Base-by-base conservation (phyloP, 2,888 invertebrate genomes). In the Bimastos eiseni region DNA sequence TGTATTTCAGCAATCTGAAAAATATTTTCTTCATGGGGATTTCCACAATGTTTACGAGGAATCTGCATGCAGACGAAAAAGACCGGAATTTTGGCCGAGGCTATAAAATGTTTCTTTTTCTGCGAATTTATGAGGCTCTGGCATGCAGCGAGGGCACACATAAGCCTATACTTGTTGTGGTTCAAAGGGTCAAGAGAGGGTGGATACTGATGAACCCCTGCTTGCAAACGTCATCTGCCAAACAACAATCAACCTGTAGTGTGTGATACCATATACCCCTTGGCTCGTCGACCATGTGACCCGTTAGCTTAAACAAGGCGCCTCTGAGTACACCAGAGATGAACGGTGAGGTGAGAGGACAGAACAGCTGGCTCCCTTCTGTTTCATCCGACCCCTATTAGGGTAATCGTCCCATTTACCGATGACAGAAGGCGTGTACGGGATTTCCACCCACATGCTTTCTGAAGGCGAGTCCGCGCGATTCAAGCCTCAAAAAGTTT, bases 121-220 rank as follows among this genome's bases (percentile, higher is more conserved):
- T 55, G 70, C 70, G 70, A 70, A 70, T 70, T 70, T 30, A n/a
- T n/a, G 70, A n/a, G n/a, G 30, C 30, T n/a, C 70, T n/a, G 70
- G 70, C 70, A 49, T 49, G 49, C 49, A n/a, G 30, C 17, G 8
- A 41, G n/a, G n/a, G 70, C n/a, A 70, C 30, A n/a, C 70, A 49
- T 44, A 44, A 11, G 17, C 44, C 11, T 19, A 30, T 30, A 11
- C 30, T 11, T n/a, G 70, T 21, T 70, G n/a, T 8, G 70, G 70
- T 70, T 70, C 70, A 70, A 70, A 70, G 70, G 70, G 70, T 70
- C 70, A 70, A 70, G n/a, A 70, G 70, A 70, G 70, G 70, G 70
- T 70, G 70, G 70, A n/a, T 70, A 70, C 70, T 70, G 70, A 30
- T n/a, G 70, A 70, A n/a, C 6, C 70, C 13, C n/a, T 70, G 30